These are phyloP conservation scores for Tuta absoluta DNA, from an alignment of 2,888 invertebrate species.

Conservation along the genomic window DNA sequence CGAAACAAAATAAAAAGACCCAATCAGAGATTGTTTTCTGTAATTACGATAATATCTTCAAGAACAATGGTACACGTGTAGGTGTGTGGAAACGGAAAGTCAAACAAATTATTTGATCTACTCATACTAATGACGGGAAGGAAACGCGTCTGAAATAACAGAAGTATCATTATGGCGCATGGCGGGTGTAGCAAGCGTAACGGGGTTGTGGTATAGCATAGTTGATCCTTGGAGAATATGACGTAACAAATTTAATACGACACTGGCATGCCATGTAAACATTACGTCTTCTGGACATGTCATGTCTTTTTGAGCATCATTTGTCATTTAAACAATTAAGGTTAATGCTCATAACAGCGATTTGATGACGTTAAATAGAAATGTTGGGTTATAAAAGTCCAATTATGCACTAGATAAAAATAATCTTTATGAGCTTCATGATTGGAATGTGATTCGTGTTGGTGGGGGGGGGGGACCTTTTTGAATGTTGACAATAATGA, in stretches of 20 bases:
- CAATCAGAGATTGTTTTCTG: constrained; percentile 44
- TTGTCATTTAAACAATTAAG: constrained; percentile 37
- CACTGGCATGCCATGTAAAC: constrained; percentile 46
- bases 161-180: constrained; percentile 53
- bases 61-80: constrained; percentile 61
- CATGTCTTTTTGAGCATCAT: constrained; percentile 45
- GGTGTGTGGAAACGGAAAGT: constrained; percentile 49
- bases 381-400: constrained; percentile 21
- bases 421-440: constrained; percentile 4
- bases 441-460: not conserved
- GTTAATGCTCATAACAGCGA: constrained; percentile 31
- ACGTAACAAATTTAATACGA: constrained; percentile 38
- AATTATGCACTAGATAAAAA: not conserved
- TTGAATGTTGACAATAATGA: not conserved
- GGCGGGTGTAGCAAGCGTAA: constrained; percentile 57
- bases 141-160: constrained; percentile 60
- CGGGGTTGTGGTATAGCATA: constrained; percentile 46
- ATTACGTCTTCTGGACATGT: constrained; percentile 45
- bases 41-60: constrained; percentile 39
- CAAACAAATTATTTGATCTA: constrained; percentile 51
- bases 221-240: constrained; percentile 40
- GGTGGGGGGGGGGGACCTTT: not conserved
- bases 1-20: constrained; percentile 40
- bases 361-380: constrained; percentile 36
- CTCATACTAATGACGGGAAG: constrained; percentile 50